A percentile compares a stretch with the other conserved stretches of the same genome.
These are phyloP conservation scores for Coenobita brevimanus DNA, from an alignment of 1,140 invertebrate species.

Conservation along the genomic window DNA sequence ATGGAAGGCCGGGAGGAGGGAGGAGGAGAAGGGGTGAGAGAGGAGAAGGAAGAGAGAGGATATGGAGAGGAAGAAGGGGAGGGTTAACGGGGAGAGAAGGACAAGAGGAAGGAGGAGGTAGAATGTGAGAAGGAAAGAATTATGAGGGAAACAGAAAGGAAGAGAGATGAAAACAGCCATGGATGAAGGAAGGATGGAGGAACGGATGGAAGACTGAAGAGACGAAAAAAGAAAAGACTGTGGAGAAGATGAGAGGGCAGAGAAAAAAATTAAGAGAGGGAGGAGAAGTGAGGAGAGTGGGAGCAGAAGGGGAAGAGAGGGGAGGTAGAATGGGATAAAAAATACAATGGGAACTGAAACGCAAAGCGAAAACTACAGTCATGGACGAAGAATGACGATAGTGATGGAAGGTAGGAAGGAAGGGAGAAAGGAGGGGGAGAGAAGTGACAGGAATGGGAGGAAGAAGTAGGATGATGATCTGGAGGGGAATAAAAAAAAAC, in stretches of 20 bases:
- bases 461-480: too few relatives aligned
- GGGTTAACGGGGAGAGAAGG: not conserved
- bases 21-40: not conserved
- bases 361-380: too few relatives aligned
- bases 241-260: not conserved
- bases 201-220: not conserved
- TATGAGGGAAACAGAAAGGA: not conserved
- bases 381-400: too few relatives aligned
- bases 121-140: not conserved
- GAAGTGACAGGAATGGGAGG: too few relatives aligned
- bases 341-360: not conserved
- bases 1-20: not conserved
- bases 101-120: not conserved
- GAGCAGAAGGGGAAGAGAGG: not conserved
- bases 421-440: too few relatives aligned
- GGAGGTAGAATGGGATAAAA: not conserved
- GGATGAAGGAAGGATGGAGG: not conserved
- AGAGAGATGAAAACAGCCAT: not conserved
- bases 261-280: not conserved
- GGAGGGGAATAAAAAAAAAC: too few relatives aligned
- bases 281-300: not conserved
- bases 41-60: not conserved
- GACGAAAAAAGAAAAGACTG: not conserved
- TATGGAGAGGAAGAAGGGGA: not conserved
- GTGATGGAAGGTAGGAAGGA: too few relatives aligned